Percentiles rank a stretch among this genome's conserved stretches.
These are phyloP conservation scores for Drosophila sordidula DNA, from an alignment of 2,888 invertebrate species.

Conservation along the genomic window DNA sequence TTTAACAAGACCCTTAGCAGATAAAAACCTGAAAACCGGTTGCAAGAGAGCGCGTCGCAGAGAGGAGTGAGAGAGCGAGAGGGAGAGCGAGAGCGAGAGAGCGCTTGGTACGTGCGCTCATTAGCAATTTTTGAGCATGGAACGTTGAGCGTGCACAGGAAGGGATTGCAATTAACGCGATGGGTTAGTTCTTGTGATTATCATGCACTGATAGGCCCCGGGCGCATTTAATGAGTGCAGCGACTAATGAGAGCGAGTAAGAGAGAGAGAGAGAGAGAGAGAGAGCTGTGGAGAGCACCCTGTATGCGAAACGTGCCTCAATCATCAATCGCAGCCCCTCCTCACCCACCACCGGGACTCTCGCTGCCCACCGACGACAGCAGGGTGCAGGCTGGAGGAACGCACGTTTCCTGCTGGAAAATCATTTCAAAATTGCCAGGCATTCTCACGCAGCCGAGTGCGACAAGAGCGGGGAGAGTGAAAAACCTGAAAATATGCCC, in stretches of 20 bases:
- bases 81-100: constrained; percentile 14
- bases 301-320: constrained; percentile 62
- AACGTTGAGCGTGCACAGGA: constrained; percentile 54
- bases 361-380: constrained; percentile 31
- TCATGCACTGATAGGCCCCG: constrained; percentile 48
- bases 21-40: constrained; percentile 79
- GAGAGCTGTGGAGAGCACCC: constrained; percentile 34
- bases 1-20: constrained; percentile 85
- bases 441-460: constrained; percentile 7
- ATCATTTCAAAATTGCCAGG: constrained; percentile 35
- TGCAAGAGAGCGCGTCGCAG: neutral
- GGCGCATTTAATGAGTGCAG: constrained; percentile 49
- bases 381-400: constrained; percentile 63
- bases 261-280: constrained; percentile 20
- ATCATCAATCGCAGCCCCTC: constrained; percentile 21
- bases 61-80: constrained; percentile 16
- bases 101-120: constrained; percentile 66
- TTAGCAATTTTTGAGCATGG: constrained; percentile 49
- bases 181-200: constrained; percentile 52
- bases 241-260: constrained; percentile 30
- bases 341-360: constrained; percentile 38
- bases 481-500: constrained; percentile 63
- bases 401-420: constrained; percentile 50
- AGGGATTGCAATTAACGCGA: constrained; percentile 68
- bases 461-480: constrained; percentile 32